Evolutionary conservation across 2,113 vertebrate genomes (phyloP).

Genomic region (Colistium nudipinnis): DNA sequence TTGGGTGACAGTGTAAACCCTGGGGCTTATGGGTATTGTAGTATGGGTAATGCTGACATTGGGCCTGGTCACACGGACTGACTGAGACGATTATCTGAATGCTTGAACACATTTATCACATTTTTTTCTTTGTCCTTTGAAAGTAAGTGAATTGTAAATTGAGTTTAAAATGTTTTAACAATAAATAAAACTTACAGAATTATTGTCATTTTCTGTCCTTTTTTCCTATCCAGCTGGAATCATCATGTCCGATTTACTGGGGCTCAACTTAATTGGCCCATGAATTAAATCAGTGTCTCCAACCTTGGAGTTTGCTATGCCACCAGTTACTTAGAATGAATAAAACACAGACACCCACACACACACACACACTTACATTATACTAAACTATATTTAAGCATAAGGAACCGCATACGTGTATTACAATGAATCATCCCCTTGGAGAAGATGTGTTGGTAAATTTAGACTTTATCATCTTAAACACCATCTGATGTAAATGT

Average conservation of each 20-base stretch:
- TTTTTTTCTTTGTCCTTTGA: slow-evolving; percentile 15
- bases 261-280: not conserved
- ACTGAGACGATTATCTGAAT: slow-evolving; percentile 53
- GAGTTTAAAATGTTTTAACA: not conserved
- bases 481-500: slow-evolving; percentile 14
- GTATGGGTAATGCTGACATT: slow-evolving; percentile 61
- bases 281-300: not conserved
- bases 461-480: slow-evolving; percentile 6
- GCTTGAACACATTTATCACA: slow-evolving; percentile 35
- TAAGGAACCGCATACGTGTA: too few species aligned
- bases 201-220: not conserved
- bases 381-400: not conserved
- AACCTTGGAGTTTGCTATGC: not conserved
- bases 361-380: not conserved
- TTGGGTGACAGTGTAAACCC: slow-evolving; percentile 69
- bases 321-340: not conserved
- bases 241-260: not conserved
- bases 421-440: slow-evolving; percentile 1
- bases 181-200: not conserved
- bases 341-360: not conserved
- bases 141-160: slow-evolving; percentile 7
- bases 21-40: slow-evolving; percentile 74
- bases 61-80: slow-evolving; percentile 57
- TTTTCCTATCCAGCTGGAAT: not conserved
- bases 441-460: not conserved